Conservation (phyloP, 1,140 invertebrate genomes). For the Xylocopa sonorina region DNA sequence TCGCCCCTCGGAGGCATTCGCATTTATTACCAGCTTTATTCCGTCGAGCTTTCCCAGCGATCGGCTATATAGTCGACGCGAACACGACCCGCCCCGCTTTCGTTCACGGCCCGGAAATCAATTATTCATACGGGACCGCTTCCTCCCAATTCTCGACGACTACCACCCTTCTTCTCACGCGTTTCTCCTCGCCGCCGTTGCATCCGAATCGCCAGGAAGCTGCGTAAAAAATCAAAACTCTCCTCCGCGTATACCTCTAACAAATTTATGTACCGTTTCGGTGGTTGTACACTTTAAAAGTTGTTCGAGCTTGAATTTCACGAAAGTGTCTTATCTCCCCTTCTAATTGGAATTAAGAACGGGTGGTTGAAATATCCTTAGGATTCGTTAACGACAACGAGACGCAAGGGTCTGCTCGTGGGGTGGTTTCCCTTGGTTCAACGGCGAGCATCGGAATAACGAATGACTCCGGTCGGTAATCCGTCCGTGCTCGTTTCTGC, state of each 20-base stretch:
- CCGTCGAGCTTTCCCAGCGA: conserved; percentile 36
- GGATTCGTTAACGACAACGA: conserved; percentile 41
- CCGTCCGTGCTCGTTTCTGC: conserved; percentile 36
- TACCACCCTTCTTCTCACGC: conserved; percentile 46
- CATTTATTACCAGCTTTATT: conserved; percentile 56
- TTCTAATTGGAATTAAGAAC: not conserved
- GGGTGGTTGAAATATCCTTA: conserved; percentile 14
- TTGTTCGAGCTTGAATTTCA: not conserved
- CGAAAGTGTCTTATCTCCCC: too few relatives aligned
- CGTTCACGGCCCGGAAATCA: conserved; percentile 60
- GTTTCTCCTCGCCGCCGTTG: conserved; percentile 33
- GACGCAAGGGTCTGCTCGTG: not conserved
- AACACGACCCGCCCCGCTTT: conserved; percentile 48
- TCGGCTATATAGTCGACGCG: conserved; percentile 50
- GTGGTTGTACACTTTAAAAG: not conserved
- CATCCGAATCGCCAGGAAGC: conserved; percentile 48
- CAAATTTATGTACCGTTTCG: not conserved
- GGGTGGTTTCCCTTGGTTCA: conserved; percentile 29
- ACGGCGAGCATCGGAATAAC: conserved; percentile 39
- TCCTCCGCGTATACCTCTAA: too few relatives aligned
- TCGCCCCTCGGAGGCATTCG: conserved; percentile 40
- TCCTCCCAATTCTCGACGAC: conserved; percentile 29
- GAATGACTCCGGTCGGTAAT: conserved; percentile 46
- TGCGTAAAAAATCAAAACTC: conserved; percentile 36
- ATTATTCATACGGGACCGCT: conserved; percentile 59